Evolutionary conservation across 2,113 vertebrate species (phyloP).

Genomic region (Dissostichus mawsoni): DNA sequence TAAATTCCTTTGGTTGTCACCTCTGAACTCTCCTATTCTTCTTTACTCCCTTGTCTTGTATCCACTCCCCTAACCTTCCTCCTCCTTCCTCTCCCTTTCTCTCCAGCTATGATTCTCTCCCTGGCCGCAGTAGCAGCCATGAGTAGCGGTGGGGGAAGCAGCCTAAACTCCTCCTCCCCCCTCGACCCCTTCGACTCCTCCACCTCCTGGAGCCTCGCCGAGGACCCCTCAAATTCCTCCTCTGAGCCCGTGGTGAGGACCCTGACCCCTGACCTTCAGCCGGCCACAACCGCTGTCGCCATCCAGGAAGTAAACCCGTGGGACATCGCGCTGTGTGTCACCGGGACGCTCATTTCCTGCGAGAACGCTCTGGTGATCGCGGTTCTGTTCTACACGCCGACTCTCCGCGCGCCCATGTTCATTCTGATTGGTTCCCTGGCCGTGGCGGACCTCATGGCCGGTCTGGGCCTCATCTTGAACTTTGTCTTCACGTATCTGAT

Average conservation of each 20-base stretch:
- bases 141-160: slow-evolving; percentile 67
- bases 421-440: slow-evolving; percentile 92
- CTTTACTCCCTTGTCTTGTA: too few relatives aligned
- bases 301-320: slow-evolving; percentile 86
- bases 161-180: slow-evolving; percentile 74
- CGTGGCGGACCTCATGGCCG: slow-evolving; percentile 89
- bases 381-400: slow-evolving; percentile 90
- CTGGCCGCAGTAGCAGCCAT: slow-evolving; percentile 81
- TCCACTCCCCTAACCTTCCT: neutral
- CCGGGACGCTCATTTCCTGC: slow-evolving; percentile 90
- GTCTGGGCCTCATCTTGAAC: slow-evolving; percentile 90
- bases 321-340: slow-evolving; percentile 92
- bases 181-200: slow-evolving; percentile 78
- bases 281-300: slow-evolving; percentile 6
- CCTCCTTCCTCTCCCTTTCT: neutral
- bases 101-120: slow-evolving; percentile 87
- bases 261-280: slow-evolving; percentile 70
- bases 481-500: slow-evolving; percentile 90
- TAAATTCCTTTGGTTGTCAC: neutral
- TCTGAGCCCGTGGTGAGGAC: slow-evolving; percentile 68
- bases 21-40: slow-evolving; percentile 1
- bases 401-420: slow-evolving; percentile 89
- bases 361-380: slow-evolving; percentile 93
- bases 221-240: slow-evolving; percentile 78
- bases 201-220: slow-evolving; percentile 73